Conservation (phyloP, 2,113 vertebrate genomes). For the Colaptes auratus region DNA sequence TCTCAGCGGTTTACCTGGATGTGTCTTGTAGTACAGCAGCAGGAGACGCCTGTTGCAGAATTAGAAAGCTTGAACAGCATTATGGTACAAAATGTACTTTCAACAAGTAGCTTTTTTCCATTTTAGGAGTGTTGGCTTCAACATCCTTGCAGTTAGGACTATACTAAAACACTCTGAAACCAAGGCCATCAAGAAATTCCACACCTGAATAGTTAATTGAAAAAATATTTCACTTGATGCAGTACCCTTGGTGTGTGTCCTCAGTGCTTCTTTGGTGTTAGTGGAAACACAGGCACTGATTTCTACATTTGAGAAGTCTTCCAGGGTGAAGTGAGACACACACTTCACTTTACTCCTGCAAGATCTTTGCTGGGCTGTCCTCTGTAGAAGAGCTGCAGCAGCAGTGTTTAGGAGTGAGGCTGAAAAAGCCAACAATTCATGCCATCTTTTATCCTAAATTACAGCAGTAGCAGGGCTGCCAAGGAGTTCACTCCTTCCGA, state of each 20-base stretch:
- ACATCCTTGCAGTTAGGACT: not conserved
- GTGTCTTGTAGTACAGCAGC: not conserved
- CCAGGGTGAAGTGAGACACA: not conserved
- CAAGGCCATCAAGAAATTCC: not conserved
- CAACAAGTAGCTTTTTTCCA: not conserved
- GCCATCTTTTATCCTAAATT: not conserved
- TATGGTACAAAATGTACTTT: not conserved
- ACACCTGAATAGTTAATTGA: not conserved
- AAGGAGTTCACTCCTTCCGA: fast-evolving
- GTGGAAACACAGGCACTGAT: not conserved
- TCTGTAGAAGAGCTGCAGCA: not conserved
- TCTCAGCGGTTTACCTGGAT: not conserved
- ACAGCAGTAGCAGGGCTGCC: not conserved
- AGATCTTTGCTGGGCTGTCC: not conserved
- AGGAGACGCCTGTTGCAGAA: not conserved
- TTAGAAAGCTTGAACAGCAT: not conserved
- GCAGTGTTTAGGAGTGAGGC: not conserved
- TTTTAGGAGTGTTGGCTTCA: not conserved
- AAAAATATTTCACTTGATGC: not conserved
- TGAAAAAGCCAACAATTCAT: too few species aligned
- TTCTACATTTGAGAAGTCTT: not conserved
- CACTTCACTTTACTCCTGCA: not conserved
- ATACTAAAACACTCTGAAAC: not conserved
- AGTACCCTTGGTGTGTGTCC: not conserved
- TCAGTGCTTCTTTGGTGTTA: not conserved